Percentiles rank a stretch among this genome's conserved stretches.
Conservation (phyloP, 2,888 invertebrate genomes). For the Drosophila birchii region DNA sequence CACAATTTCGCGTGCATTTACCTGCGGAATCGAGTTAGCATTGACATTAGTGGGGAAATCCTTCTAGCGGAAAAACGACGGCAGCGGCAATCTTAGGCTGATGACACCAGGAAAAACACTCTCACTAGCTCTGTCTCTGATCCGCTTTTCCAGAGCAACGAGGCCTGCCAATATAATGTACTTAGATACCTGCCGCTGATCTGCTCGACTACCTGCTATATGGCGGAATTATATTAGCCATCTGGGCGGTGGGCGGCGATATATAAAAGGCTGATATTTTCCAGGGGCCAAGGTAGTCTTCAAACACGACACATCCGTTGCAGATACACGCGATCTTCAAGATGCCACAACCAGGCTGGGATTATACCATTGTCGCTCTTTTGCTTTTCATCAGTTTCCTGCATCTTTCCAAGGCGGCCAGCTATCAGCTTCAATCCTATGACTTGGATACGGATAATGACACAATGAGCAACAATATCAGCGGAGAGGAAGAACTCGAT, state of each 20-base stretch:
- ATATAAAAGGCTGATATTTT: slow-evolving; percentile 68
- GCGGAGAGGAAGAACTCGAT: slow-evolving; percentile 26
- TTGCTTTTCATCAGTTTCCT: slow-evolving; percentile 25
- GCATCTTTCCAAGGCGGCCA: slow-evolving; percentile 46
- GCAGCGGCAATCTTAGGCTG: slow-evolving; percentile 68
- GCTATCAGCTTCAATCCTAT: slow-evolving; percentile 37
- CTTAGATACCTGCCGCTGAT: slow-evolving; percentile 22
- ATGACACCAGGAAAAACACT: slow-evolving; percentile 76
- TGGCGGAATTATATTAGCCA: slow-evolving; percentile 54
- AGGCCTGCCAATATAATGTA: slow-evolving; percentile 59
- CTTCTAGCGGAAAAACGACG: slow-evolving; percentile 67
- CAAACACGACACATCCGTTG: slow-evolving; percentile 43
- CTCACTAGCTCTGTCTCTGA: slow-evolving; percentile 47
- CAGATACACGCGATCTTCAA: slow-evolving; percentile 61
- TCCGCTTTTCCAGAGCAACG: slow-evolving; percentile 64
- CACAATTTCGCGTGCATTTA: slow-evolving; percentile 69
- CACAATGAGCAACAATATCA: slow-evolving; percentile 36
- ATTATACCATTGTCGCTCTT: slow-evolving; percentile 47
- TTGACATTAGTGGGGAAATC: slow-evolving; percentile 57
- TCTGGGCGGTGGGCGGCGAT: slow-evolving; percentile 34
- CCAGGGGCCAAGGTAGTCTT: slow-evolving; percentile 66
- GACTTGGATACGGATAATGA: slow-evolving; percentile 29
- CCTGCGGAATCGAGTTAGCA: slow-evolving; percentile 60
- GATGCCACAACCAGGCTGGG: slow-evolving; percentile 49
- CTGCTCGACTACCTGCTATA: slow-evolving; percentile 50